Conservation (phyloP, 2,113 vertebrate genomes). For the Numida meleagris region DNA sequence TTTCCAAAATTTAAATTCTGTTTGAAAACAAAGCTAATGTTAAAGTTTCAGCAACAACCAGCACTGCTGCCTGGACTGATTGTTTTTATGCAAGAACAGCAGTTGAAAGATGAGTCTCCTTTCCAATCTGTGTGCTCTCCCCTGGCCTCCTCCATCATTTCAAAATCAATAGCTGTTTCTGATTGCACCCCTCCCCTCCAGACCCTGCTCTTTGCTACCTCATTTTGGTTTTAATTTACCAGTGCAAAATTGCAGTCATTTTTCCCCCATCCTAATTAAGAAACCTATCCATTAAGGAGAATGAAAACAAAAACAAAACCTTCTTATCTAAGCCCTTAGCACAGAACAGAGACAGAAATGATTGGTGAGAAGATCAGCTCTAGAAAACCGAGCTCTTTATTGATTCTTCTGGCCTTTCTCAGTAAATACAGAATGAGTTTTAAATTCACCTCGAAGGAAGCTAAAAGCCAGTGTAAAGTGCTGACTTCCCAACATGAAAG, state of each 20-base stretch:
- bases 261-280: slow-evolving; percentile 61
- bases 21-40: slow-evolving; percentile 9
- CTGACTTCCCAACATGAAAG: not conserved
- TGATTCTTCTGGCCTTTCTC: slow-evolving; percentile 37
- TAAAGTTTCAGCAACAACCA: not conserved
- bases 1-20: slow-evolving; percentile 25
- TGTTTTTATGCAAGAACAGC: slow-evolving; percentile 31
- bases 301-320: slow-evolving; percentile 39
- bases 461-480: slow-evolving; percentile 4
- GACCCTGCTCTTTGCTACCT: slow-evolving; percentile 53
- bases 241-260: slow-evolving; percentile 53
- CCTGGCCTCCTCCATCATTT: slow-evolving; percentile 28
- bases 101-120: slow-evolving; percentile 52
- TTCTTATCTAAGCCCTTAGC: slow-evolving; percentile 38
- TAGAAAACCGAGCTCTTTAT: slow-evolving; percentile 44
- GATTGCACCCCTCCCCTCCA: not conserved
- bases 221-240: slow-evolving; percentile 73
- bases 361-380: slow-evolving; percentile 52
- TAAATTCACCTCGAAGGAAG: slow-evolving; percentile 27
- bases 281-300: slow-evolving; percentile 41
- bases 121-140: slow-evolving; percentile 15
- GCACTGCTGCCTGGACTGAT: slow-evolving; percentile 1
- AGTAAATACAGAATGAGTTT: slow-evolving; percentile 47
- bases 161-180: slow-evolving; percentile 65
- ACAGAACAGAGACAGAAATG: slow-evolving; percentile 41